phyloP scores from a whole-genome alignment of 2,797 vertebrate genomes.

The Garrulus glandarius region DNA sequence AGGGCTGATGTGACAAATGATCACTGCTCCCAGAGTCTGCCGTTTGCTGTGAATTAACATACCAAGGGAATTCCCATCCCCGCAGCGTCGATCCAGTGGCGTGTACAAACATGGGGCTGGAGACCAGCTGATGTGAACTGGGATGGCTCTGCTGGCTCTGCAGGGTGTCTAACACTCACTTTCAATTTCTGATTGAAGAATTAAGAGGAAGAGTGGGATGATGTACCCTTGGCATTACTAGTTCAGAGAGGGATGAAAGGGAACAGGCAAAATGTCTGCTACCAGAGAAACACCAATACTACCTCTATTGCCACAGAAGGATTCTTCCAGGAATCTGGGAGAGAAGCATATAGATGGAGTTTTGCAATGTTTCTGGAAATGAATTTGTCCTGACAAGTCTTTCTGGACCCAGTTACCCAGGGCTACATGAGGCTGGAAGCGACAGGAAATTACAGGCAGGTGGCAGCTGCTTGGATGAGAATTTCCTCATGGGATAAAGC shows the following conservation, averaged over 20 bases:
- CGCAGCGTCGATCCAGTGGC: rapidly evolving
- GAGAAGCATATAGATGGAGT: neutral
- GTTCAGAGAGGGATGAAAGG: neutral
- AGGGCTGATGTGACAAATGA: neutral
- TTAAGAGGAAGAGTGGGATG: neutral
- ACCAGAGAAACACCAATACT: neutral
- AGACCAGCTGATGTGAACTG: neutral
- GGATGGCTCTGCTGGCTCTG: neutral
- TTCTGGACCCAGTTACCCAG: neutral
- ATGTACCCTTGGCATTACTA: neutral
- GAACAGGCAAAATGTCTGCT: neutral
- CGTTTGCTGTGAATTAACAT: neutral
- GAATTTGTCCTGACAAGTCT: neutral
- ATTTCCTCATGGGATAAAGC: neutral
- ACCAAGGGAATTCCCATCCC: neutral
- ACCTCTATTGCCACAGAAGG: neutral
- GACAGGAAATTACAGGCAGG: neutral
- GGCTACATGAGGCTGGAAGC: neutral
- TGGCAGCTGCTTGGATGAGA: neutral
- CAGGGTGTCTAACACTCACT: neutral
- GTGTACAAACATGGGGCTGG: neutral
- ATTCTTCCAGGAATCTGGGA: neutral
- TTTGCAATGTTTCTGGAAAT: neutral
- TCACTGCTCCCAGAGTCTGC: neutral
- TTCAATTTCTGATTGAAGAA: neutral